Conservation (phyloP, 1,140 invertebrate species). For the Brachionus koreanus region DNA sequence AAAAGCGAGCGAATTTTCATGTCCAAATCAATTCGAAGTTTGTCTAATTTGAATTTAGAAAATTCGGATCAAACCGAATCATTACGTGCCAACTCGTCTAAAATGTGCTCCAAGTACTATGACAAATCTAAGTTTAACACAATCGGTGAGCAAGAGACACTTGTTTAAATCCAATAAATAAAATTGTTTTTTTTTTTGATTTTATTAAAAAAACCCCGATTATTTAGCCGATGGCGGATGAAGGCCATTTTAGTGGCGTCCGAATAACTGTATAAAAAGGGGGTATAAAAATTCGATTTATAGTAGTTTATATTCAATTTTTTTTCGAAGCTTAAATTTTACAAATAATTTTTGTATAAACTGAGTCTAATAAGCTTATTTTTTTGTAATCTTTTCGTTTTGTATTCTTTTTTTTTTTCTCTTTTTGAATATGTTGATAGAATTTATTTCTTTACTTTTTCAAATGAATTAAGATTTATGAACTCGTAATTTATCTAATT, state of each 20-base stretch:
- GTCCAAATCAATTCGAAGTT: conserved; percentile 17
- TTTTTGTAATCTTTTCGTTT: conserved; percentile 2
- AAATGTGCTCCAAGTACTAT: conserved; percentile 15
- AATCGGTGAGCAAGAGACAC: conserved; percentile 44
- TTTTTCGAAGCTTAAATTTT: neutral
- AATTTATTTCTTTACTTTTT: neutral
- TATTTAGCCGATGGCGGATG: neutral
- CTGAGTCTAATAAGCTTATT: neutral
- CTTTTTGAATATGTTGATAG: neutral
- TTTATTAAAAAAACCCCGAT: conserved; percentile 5
- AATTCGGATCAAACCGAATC: neutral
- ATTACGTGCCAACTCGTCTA: neutral
- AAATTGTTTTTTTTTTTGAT: neutral
- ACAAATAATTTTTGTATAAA: conserved; percentile 5
- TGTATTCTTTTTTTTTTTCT: neutral
- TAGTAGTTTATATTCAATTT: neutral
- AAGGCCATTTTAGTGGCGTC: neutral
- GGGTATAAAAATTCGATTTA: neutral
- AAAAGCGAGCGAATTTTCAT: neutral
- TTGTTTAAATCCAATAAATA: conserved; percentile 30
- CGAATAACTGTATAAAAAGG: neutral
- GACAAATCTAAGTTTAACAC: conserved; percentile 40
- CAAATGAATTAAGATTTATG: neutral
- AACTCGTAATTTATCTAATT: conserved; percentile 3
- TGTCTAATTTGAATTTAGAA: conserved; percentile 28